Evolutionary conservation across 1,140 invertebrate species (phyloP).

Genomic region (Probaryconus sp.): DNA sequence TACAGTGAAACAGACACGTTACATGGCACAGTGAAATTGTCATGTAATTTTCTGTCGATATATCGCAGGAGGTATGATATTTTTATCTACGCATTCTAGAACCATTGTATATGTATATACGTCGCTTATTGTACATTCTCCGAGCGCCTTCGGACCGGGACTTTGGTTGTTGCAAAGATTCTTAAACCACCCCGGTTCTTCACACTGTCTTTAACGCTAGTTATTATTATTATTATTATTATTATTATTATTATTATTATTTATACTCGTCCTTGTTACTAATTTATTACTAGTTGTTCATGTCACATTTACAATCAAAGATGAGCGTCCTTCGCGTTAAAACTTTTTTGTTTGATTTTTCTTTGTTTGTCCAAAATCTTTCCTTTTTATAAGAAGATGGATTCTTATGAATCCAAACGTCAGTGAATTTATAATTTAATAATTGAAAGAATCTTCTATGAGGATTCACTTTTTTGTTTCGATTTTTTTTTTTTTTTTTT

Average conservation of each 20-base stretch:
- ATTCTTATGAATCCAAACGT: too few species aligned
- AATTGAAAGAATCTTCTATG: too few species aligned
- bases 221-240: too few species aligned
- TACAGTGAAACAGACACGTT: constrained; percentile 27
- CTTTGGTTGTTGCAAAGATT: too few species aligned
- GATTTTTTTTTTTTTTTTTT: too few species aligned
- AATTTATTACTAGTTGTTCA: constrained; percentile 45
- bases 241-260: too few species aligned
- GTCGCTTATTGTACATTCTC: constrained; percentile 51
- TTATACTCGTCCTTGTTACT: constrained; percentile 47
- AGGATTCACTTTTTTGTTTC: too few species aligned
- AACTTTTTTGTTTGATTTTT: not conserved
- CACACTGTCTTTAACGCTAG: constrained; percentile 21
- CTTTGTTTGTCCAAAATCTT: too few species aligned
- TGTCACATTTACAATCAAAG: constrained; percentile 22
- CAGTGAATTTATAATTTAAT: too few species aligned
- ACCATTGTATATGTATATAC: constrained; percentile 44
- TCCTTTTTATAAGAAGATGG: too few species aligned
- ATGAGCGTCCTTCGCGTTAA: constrained; percentile 4
- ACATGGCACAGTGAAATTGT: constrained; percentile 1
- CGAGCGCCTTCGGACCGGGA: constrained; percentile 48
- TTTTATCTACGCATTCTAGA: constrained; percentile 51
- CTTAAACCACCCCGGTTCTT: constrained; percentile 27
- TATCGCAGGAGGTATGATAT: constrained; percentile 41
- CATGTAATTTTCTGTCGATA: constrained; percentile 37